phyloP scores from a whole-genome alignment of 2,113 vertebrate genomes.

The Apaloderma vittatum region DNA sequence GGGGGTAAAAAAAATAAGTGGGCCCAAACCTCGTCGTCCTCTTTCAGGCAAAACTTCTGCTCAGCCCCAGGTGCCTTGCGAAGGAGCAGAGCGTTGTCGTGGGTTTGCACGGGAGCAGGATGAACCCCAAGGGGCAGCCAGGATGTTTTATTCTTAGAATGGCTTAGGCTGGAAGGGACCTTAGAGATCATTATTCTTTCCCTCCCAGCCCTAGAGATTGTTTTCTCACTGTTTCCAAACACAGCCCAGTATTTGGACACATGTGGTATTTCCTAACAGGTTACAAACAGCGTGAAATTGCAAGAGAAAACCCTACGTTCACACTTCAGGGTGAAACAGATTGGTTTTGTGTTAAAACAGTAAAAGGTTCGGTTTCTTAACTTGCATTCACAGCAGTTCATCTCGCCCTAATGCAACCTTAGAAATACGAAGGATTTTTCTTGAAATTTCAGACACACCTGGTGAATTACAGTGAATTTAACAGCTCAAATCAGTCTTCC shows the following conservation, averaged over 20 bases:
- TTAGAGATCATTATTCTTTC: too few species aligned
- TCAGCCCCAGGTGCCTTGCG: neutral
- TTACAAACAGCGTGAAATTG: neutral
- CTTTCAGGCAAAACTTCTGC: neutral
- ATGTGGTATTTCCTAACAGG: neutral
- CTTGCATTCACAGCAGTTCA: neutral
- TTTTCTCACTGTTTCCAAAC: neutral
- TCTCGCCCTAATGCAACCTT: neutral
- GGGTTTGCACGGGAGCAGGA: neutral
- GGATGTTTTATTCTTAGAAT: too few species aligned
- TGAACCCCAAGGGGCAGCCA: neutral
- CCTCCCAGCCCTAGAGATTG: neutral
- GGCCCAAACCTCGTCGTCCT: neutral
- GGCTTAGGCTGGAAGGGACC: too few species aligned
- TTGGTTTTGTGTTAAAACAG: neutral
- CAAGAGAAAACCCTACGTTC: neutral
- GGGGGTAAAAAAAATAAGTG: neutral
- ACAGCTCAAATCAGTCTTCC: neutral
- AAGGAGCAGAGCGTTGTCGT: neutral
- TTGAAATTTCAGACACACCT: neutral
- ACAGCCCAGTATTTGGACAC: neutral
- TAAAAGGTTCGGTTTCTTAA: neutral
- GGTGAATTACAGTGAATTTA: neutral
- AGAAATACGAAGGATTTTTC: neutral
- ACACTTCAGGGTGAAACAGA: neutral